Percentiles rank a stretch among this genome's conserved stretches.
These are phyloP conservation scores for Phyllostomus discolor DNA, from an alignment of 2,113 vertebrate species.

Conservation along the genomic window DNA sequence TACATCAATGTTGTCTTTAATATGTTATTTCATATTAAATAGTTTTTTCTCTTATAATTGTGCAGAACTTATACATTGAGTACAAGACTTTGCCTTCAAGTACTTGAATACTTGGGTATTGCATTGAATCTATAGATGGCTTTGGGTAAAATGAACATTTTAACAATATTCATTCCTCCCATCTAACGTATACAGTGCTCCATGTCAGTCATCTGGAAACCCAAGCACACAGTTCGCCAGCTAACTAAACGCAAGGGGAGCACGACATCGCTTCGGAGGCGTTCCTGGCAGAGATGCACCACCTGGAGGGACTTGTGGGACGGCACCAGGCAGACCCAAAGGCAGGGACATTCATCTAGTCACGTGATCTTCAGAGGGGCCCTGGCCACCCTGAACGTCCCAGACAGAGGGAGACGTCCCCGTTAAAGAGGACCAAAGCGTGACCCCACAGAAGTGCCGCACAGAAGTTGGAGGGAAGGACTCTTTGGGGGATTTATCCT, in stretches of 20 bases:
- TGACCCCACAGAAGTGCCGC: not conserved
- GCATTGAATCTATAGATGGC: no score
- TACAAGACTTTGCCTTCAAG: no score
- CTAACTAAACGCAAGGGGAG: not conserved
- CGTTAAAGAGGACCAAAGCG: not conserved
- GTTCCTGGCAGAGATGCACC: not conserved
- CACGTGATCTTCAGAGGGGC: not conserved
- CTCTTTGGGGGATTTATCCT: no score
- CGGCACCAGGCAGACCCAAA: not conserved
- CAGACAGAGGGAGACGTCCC: not conserved
- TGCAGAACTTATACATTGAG: not conserved
- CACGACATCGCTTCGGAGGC: not conserved
- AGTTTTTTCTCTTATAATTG: not conserved
- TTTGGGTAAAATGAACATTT: no score
- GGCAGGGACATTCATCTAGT: not conserved
- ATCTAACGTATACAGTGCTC: no score
- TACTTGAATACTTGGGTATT: no score
- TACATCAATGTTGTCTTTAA: not conserved
- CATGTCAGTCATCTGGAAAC: no score
- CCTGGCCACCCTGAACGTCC: not conserved
- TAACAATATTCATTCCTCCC: no score
- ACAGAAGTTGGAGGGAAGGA: not conserved
- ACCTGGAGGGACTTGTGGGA: not conserved
- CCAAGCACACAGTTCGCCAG: not conserved
- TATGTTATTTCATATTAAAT: not conserved